Evolutionary conservation across 2,113 vertebrate species (phyloP), one percentile per base, ranked within the genome.

Genomic region (Caloenas nicobarica): DNA sequence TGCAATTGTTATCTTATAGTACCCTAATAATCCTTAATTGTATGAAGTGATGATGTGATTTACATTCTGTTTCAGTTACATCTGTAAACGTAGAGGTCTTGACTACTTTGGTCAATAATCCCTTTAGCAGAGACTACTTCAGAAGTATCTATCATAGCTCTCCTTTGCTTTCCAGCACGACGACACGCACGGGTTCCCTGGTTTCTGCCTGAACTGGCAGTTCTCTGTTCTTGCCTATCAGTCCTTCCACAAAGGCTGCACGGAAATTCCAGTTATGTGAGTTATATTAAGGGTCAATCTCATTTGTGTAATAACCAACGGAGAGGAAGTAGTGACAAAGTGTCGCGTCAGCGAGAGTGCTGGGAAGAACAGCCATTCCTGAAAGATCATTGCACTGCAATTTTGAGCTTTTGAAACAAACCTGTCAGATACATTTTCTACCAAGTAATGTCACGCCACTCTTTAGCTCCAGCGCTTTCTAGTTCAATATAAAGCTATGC

Each of bases 341-440:
- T 56, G 53, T 56, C 31, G 22, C 14, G 7, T 56, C 68, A 93
- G 64, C 74, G 48, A 9, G n/a, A 82, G 64, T 58, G 64, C 58
- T 38, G 70, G 56, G 44, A 81, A 71, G 61, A 80, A 38, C 38
- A 80, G 78, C 56, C 56, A 16, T 50, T 89, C 38, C 16, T 7
- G 34, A 74, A 69, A 80, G 91, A 84, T 62, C 81, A 23, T 38
- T 64, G 46, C 88, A 60, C 80, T 16, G 53, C 61, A 88, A 4
- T 88, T 87, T 77, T 31, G 38, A 74, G 62, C 87, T 80, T 95
- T 91, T 94, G 87, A 94, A 96, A 70, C 70, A 54, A 70, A 88
- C 78, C 68, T 71, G 51, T 86, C 71, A 60, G 89, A 42, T 42
- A 26, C 64, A 38, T 89, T 94, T 93, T 88, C 62, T 81, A 72